Evolutionary conservation across 2,888 invertebrate genomes (phyloP), one percentile per base, ranked within the genome.

Genomic region (Celastrina argiolus): DNA sequence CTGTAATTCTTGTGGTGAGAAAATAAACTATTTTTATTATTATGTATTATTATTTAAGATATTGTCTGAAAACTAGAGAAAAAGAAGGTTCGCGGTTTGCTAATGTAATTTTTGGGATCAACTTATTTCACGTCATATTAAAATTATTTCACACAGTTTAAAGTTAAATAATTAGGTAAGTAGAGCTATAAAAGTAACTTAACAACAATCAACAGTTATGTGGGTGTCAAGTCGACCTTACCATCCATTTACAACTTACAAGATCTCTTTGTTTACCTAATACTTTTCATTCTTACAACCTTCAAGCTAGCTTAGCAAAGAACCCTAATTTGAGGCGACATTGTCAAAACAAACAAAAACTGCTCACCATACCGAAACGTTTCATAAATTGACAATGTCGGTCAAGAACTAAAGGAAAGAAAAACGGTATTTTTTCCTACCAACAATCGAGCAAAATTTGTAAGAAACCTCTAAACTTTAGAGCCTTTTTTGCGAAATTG

Each of bases 381-480:
- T 34, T 34, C 59, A 36, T 61, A 36, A 34, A 12, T 18, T 61
- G 6, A 36, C 36, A 36, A 61, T 61, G 36, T 61, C 61, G 39
- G 61, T 61, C 61, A 61, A 61, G 61, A 61, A 61, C 36, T 61
- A 22, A 34, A 26, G 56, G 42, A 16, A 56, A 39, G 36, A 18
- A 39, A 18, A 61, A 61, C 61, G 36, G 6, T 22, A 18, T 22
- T 59, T 39, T 6, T 34, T 61, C 4, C 16, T 22, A 34, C 16
- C 22, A 5, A 51, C 22, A 10, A 18, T 7, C 45, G 18, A 45
- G 8, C 14, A 18, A 7, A 51, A 51, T 22, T 45, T 51, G 22
- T 51, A 51, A 22, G n/a, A 51, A 12, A 22, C 18, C 51, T 18
- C 18, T 12, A 22, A 51, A 51, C n/a, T n/a, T n/a, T n/a, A n/a